Conservation (phyloP, 2,113 vertebrate species). For the Epinephelus moara region DNA sequence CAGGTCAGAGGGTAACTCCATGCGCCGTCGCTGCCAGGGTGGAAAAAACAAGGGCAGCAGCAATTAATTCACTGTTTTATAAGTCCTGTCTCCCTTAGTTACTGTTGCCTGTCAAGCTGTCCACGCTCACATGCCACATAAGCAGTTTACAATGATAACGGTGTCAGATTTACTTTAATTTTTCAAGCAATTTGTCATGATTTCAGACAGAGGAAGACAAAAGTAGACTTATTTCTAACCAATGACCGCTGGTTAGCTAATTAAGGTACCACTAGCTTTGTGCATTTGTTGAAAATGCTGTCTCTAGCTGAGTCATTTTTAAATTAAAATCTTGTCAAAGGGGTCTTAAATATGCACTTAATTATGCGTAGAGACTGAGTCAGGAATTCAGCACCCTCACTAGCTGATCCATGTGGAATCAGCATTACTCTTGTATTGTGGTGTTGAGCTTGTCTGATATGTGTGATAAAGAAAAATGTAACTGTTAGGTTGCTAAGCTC, state of each 20-base stretch:
- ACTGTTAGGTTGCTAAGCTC: background rate
- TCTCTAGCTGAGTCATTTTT: background rate
- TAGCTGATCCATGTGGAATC: background rate
- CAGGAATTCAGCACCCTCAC: background rate
- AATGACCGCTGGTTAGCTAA: background rate
- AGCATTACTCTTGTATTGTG: too few species aligned
- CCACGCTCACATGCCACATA: background rate
- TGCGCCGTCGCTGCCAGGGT: background rate
- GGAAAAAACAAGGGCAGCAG: background rate
- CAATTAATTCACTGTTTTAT: background rate
- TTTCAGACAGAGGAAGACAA: background rate
- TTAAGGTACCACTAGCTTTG: slow-evolving; percentile 12
- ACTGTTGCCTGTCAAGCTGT: background rate
- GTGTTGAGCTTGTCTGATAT: too few species aligned
- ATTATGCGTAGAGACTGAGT: background rate
- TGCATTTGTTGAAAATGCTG: background rate
- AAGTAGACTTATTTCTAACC: background rate
- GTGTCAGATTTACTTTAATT: background rate
- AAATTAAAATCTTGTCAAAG: background rate
- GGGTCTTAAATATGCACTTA: background rate
- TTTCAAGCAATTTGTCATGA: background rate
- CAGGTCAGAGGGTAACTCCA: background rate
- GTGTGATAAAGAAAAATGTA: background rate
- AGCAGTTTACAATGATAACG: background rate
- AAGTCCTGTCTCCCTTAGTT: background rate